Evolutionary conservation across 1,140 invertebrate species (phyloP).

Genomic region (Eupeodes corollae): DNA sequence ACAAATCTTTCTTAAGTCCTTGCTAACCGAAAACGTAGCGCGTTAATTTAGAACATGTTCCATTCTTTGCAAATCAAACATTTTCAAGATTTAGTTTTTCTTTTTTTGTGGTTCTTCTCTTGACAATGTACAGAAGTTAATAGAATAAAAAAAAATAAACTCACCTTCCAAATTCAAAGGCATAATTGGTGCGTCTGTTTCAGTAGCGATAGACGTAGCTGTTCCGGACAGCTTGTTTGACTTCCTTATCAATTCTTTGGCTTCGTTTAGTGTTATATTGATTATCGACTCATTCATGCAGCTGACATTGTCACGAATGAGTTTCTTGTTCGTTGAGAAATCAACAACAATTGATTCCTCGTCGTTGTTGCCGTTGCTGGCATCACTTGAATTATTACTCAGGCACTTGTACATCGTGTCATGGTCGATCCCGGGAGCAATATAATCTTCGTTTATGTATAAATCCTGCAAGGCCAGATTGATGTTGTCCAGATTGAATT

Average conservation of each 20-base stretch:
- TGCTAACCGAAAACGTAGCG: too few species aligned
- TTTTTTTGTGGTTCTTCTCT: too few species aligned
- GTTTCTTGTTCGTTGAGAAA: conserved; percentile 37
- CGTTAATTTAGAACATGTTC: too few species aligned
- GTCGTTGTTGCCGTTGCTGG: conserved; percentile 28
- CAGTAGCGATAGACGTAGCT: too few species aligned
- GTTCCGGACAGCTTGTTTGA: conserved; percentile 5
- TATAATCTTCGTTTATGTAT: conserved; percentile 29
- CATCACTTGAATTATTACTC: conserved; percentile 13
- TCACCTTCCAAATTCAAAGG: too few species aligned
- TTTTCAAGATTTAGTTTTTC: too few species aligned
- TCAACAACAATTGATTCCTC: conserved; percentile 42
- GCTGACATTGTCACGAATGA: conserved; percentile 24
- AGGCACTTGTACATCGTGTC: conserved; percentile 39
- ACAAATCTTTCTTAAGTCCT: too few species aligned
- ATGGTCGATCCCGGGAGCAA: conserved; percentile 28
- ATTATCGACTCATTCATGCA: conserved; percentile 25
- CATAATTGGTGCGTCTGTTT: too few species aligned
- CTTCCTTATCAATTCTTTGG: conserved; percentile 27
- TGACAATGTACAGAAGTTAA: too few species aligned
- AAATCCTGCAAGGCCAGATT: conserved; percentile 22
- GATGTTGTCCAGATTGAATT: conserved; percentile 35
- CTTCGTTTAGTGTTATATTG: conserved; percentile 31
- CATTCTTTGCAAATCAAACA: too few species aligned
- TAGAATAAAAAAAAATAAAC: too few species aligned